Conservation (phyloP, 2,113 vertebrate species). For the Seriola rivoliana region DNA sequence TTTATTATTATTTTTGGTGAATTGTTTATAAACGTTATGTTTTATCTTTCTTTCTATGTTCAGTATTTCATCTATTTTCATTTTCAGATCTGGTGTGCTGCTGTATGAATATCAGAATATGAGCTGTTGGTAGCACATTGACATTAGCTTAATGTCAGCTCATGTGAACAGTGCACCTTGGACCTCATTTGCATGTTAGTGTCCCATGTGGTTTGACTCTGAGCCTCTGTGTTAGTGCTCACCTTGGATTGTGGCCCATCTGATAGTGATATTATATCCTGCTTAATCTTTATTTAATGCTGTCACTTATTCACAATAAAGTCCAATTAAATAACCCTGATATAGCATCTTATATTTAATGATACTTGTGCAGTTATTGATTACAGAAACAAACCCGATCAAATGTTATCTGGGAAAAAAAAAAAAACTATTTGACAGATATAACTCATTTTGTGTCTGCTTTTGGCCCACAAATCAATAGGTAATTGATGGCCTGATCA, state of each 20-base stretch:
- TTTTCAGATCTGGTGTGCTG: not conserved
- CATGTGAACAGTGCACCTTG: not conserved
- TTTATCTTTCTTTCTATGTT: not conserved
- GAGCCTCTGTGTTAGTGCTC: slow-evolving; percentile 4
- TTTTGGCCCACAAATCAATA: slow-evolving; percentile 8
- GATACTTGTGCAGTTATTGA: not conserved
- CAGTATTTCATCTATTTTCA: not conserved
- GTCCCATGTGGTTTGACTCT: slow-evolving; percentile 30
- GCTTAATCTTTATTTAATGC: slow-evolving; percentile 8
- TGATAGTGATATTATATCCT: slow-evolving; percentile 3
- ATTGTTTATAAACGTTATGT: not conserved
- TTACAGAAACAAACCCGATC: not conserved
- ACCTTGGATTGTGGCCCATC: slow-evolving; percentile 22
- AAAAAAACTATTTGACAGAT: not conserved
- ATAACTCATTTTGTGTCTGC: not conserved
- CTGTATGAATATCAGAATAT: not conserved
- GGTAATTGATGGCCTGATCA: not conserved
- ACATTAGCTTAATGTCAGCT: slow-evolving; percentile 9
- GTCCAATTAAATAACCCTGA: not conserved
- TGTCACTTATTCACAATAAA: not conserved
- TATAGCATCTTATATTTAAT: not conserved
- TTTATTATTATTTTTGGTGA: not conserved
- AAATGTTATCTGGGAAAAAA: not conserved
- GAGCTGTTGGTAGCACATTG: not conserved
- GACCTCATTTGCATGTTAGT: not conserved